Evolutionary conservation across 2,888 invertebrate genomes (phyloP).

Genomic region (Alitta virens): DNA sequence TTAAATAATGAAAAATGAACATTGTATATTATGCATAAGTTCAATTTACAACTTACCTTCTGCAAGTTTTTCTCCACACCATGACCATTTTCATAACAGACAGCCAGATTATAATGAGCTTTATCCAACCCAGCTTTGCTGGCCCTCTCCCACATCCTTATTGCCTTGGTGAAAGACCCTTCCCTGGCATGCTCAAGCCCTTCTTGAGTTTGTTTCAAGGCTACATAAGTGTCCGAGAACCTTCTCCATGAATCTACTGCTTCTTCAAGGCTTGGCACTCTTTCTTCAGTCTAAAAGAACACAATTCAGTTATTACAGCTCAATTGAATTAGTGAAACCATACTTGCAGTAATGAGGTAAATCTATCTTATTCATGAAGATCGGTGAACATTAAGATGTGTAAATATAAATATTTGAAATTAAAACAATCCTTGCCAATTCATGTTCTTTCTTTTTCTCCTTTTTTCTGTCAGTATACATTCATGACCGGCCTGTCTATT

Average conservation of each 20-base stretch:
- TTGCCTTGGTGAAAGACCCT: constrained; percentile 9
- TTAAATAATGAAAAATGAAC: no score
- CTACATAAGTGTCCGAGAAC: neutral
- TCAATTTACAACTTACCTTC: constrained; percentile 7
- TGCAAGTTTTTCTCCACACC: constrained; percentile 10
- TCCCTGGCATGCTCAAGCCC: neutral
- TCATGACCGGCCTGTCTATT: no score
- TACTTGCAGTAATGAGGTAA: no score
- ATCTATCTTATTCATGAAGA: no score
- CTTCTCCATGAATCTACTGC: neutral
- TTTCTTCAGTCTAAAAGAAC: neutral
- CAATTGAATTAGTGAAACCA: no score
- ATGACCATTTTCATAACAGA: constrained; percentile 21
- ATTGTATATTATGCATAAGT: no score
- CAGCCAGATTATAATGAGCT: constrained; percentile 18
- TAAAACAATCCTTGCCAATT: no score
- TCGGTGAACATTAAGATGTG: no score
- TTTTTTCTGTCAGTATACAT: no score
- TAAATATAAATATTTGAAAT: no score
- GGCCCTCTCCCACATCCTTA: constrained; percentile 14
- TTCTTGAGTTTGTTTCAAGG: neutral
- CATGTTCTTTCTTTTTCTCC: no score
- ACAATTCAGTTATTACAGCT: no score
- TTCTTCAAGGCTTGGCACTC: neutral
- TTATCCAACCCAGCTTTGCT: constrained; percentile 6